phyloP scores from a whole-genome alignment of 2,888 invertebrate species.

The Ormyrus rosae region DNA sequence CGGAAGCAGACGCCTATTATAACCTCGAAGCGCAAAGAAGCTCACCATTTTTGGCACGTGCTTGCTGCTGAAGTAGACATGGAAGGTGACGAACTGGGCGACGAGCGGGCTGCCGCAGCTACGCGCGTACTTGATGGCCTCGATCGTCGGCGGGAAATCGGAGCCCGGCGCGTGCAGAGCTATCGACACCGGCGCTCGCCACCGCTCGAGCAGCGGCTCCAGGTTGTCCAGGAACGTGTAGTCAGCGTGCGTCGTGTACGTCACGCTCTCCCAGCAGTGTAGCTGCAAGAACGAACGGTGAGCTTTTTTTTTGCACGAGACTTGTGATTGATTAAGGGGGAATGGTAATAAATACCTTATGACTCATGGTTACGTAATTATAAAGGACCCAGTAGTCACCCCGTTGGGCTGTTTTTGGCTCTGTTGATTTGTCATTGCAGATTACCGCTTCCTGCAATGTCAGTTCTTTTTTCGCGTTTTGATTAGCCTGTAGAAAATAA shows the following conservation, averaged over 20 bases:
- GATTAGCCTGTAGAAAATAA: slow-evolving; percentile 32
- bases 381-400: slow-evolving; percentile 93
- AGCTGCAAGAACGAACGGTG: slow-evolving; percentile 65
- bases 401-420: slow-evolving; percentile 82
- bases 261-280: slow-evolving; percentile 89
- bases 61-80: slow-evolving; percentile 91
- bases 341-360: slow-evolving; percentile 59
- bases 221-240: slow-evolving; percentile 94
- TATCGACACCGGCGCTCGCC: slow-evolving; percentile 92
- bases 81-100: slow-evolving; percentile 89
- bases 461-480: slow-evolving; percentile 56
- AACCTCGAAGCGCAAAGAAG: no score
- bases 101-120: slow-evolving; percentile 86
- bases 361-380: slow-evolving; percentile 87
- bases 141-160: slow-evolving; percentile 87
- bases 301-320: neutral
- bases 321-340: neutral
- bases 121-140: slow-evolving; percentile 88
- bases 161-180: slow-evolving; percentile 92
- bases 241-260: slow-evolving; percentile 95
- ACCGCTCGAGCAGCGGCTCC: slow-evolving; percentile 88
- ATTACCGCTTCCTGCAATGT: slow-evolving; percentile 77
- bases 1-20: no score
- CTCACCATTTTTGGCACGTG: slow-evolving; percentile 86
- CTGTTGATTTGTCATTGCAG: slow-evolving; percentile 82